Conservation (phyloP, 1,140 invertebrate species). For the Panagrolaimus sp. region DNA sequence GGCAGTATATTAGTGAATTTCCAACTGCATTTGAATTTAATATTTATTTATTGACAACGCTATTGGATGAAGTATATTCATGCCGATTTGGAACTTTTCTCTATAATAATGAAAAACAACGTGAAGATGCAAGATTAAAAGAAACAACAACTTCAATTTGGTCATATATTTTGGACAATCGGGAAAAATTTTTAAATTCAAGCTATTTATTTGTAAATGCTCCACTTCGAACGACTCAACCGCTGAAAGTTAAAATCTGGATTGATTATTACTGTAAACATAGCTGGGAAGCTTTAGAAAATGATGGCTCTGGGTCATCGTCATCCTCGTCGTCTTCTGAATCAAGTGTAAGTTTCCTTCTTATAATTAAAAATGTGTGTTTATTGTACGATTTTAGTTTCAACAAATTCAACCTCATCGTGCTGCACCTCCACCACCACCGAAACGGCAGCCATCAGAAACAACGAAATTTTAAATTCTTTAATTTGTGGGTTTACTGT, state of each 20-base stretch:
- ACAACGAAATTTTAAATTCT: no score
- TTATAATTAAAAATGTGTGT: no score
- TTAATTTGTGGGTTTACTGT: no score
- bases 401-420: no score
- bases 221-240: conserved; percentile 71
- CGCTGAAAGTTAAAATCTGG: conserved; percentile 81
- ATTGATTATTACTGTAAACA: conserved; percentile 90
- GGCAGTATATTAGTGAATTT: conserved; percentile 71
- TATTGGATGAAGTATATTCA: conserved; percentile 92
- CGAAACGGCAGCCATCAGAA: no score
- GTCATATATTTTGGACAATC: conserved; percentile 75
- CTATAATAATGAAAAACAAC: conserved; percentile 69
- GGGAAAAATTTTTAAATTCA: conserved; percentile 81
- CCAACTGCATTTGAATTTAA: conserved; percentile 98
- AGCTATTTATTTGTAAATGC: conserved; percentile 71
- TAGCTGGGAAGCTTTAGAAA: conserved; percentile 82
- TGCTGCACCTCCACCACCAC: no score
- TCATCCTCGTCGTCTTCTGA: no score
- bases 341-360: no score
- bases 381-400: no score
- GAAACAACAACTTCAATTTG: conserved; percentile 81
- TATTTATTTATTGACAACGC: conserved; percentile 85
- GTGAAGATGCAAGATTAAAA: neutral
- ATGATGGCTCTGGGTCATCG: no score
- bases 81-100: conserved; percentile 97